Conservation (phyloP, 1,140 invertebrate genomes). For the Delia radicum region DNA sequence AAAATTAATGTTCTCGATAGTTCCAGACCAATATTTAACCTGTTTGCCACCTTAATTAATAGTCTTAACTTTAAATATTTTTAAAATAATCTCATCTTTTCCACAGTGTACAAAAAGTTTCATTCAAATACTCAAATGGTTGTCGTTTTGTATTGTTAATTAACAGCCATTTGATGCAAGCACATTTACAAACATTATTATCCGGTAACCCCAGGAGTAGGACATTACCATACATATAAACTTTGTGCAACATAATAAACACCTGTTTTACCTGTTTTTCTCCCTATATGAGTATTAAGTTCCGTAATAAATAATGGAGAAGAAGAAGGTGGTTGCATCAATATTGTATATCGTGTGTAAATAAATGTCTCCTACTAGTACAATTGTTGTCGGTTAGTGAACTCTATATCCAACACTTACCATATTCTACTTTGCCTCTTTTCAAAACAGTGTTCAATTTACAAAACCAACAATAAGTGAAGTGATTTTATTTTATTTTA, state of each 20-base stretch:
- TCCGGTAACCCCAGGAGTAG: slow-evolving; percentile 8
- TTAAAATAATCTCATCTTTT: too few species aligned
- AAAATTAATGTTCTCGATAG: too few species aligned
- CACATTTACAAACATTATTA: slow-evolving; percentile 14
- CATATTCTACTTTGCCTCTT: too few species aligned
- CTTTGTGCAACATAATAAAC: background rate
- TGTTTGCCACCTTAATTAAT: too few species aligned
- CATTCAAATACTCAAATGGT: background rate
- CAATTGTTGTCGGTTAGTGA: background rate
- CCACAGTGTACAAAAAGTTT: too few species aligned
- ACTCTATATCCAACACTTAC: background rate
- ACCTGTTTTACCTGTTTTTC: background rate
- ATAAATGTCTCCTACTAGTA: background rate
- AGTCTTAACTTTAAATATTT: too few species aligned
- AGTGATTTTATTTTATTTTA: slow-evolving; percentile 3
- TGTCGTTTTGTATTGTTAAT: slow-evolving; percentile 9
- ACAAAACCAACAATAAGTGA: background rate
- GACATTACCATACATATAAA: background rate
- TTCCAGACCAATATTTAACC: too few species aligned
- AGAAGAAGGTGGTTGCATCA: too few species aligned
- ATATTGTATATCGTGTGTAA: too few species aligned
- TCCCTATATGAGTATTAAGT: background rate
- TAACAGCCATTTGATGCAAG: slow-evolving; percentile 2
- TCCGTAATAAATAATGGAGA: background rate
- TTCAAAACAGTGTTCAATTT: background rate